A percentile compares a stretch with the other conserved stretches of the same genome.
phyloP scores from a whole-genome alignment of 2,888 invertebrate genomes.

The Gastrophysa polygoni region DNA sequence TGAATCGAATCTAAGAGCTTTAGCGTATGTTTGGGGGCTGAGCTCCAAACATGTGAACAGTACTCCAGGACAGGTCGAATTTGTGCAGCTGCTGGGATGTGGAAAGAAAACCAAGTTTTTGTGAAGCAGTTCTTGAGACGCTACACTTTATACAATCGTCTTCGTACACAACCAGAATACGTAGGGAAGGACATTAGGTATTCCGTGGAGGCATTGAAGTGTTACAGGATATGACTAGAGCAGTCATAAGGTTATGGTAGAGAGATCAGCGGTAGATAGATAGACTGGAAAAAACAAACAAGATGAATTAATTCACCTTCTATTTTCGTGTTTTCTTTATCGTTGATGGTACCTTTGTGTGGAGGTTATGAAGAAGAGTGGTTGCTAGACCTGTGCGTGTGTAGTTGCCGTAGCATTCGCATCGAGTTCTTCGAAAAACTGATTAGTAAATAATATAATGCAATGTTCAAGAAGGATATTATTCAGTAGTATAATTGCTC shows the following conservation, averaged over 20 bases:
- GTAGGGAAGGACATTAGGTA: conserved; percentile 31
- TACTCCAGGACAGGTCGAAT: too few species aligned
- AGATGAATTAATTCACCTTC: conserved; percentile 35
- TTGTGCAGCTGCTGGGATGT: too few species aligned
- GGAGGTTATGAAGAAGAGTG: background rate
- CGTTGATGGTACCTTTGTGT: conserved; percentile 9
- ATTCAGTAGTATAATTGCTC: too few species aligned
- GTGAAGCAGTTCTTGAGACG: too few species aligned
- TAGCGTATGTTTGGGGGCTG: too few species aligned
- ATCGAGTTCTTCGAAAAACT: background rate
- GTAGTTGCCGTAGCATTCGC: background rate
- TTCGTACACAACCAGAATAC: conserved; percentile 15
- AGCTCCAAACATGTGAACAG: too few species aligned
- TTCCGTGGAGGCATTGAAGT: conserved; percentile 50
- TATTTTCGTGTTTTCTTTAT: conserved; percentile 20
- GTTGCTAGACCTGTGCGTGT: background rate
- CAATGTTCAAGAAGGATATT: too few species aligned
- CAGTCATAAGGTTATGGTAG: conserved; percentile 54
- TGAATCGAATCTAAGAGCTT: too few species aligned
- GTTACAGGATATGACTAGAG: conserved; percentile 56
- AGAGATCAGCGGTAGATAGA: conserved; percentile 48
- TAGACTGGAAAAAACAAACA: conserved; percentile 47
- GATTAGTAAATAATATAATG: too few species aligned
- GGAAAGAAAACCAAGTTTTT: too few species aligned
- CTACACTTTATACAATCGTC: background rate